A percentile compares a stretch with the other conserved stretches of the same genome.
phyloP scores from a whole-genome alignment of 2,888 invertebrate species.

The Deilephila elpenor region DNA sequence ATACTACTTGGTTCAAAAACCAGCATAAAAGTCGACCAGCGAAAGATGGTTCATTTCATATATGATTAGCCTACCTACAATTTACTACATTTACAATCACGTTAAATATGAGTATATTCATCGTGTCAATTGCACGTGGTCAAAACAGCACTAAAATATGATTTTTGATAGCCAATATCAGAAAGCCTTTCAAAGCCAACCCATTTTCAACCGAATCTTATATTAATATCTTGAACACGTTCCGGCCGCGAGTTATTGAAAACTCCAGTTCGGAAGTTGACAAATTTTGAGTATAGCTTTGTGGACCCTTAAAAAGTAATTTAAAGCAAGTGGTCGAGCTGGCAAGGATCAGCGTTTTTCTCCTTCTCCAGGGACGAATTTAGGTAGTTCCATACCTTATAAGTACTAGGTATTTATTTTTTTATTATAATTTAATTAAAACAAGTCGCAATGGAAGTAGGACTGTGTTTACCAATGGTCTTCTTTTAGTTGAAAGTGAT shows the following conservation, averaged over 20 bases:
- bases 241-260: constrained; percentile 22
- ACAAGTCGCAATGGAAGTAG: no score
- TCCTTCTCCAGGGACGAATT: neutral
- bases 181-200: neutral
- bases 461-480: no score
- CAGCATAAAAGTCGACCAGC: no score
- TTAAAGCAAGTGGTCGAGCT: constrained; percentile 44
- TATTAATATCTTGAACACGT: constrained; percentile 20
- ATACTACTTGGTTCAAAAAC: no score
- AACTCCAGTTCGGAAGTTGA: constrained; percentile 37
- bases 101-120: no score
- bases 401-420: neutral
- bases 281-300: constrained; percentile 28
- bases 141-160: no score
- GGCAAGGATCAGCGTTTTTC: constrained; percentile 36
- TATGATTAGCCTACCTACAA: no score
- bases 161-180: neutral
- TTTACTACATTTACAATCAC: no score
- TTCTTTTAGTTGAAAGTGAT: no score
- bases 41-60: no score
- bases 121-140: no score
- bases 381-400: neutral
- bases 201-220: neutral
- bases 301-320: constrained; percentile 52
- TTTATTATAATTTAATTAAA: neutral